phyloP scores from a whole-genome alignment of 2,113 vertebrate genomes.

The Sphaerodactylus townsendi region DNA sequence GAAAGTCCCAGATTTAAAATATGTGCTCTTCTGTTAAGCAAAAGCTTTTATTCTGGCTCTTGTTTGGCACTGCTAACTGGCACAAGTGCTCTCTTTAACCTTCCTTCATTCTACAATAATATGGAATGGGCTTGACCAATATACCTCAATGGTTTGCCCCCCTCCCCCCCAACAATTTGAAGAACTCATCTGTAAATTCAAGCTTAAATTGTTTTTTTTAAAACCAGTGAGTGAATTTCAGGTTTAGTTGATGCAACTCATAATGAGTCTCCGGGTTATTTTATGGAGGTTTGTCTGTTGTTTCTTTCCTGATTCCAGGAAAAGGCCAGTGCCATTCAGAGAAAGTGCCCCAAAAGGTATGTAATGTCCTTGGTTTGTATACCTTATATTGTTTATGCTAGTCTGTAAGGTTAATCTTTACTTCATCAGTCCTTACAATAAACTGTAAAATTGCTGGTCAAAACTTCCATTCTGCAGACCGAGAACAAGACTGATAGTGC shows the following conservation, averaged over 20 bases:
- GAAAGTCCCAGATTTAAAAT: too few relatives aligned
- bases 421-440: neutral
- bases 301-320: slow-evolving; percentile 4
- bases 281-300: neutral
- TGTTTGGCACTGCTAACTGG: neutral
- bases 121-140: neutral
- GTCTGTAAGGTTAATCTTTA: neutral
- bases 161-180: too few relatives aligned
- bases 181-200: neutral
- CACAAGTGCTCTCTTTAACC: neutral
- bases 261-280: neutral
- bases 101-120: neutral
- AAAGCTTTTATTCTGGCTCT: neutral
- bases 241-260: neutral
- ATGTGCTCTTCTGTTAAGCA: too few relatives aligned
- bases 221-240: neutral
- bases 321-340: slow-evolving; percentile 34
- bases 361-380: neutral
- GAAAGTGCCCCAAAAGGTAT: slow-evolving; percentile 62
- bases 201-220: neutral
- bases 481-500: neutral
- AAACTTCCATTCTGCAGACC: neutral
- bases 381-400: neutral
- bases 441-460: neutral
- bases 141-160: neutral